Percentiles rank a stretch among this genome's conserved stretches.
These are phyloP conservation scores for Philantomba maxwellii DNA, from an alignment of 2,113 vertebrate genomes.

Conservation along the genomic window DNA sequence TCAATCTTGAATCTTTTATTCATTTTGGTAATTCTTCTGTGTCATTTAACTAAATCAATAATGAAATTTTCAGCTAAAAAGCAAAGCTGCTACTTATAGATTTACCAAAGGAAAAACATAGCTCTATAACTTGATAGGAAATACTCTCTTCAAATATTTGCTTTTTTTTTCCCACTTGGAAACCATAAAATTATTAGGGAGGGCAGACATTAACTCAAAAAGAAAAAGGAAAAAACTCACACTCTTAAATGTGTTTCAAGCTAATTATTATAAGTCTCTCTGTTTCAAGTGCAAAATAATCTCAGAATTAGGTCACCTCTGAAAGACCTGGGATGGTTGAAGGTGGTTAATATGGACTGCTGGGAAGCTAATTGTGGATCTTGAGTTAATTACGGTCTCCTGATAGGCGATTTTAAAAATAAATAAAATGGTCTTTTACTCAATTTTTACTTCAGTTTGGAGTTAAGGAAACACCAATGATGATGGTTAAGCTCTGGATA, in stretches of 20 bases:
- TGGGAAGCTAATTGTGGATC: constrained; percentile 81
- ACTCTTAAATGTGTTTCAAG: constrained; percentile 46
- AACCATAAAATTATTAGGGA: constrained; percentile 31
- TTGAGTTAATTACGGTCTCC: constrained; percentile 82
- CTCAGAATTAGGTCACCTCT: constrained; percentile 75
- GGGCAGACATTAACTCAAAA: constrained; percentile 28
- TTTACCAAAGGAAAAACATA: background rate
- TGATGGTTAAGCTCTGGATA: constrained; percentile 71
- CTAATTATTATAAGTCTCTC: constrained; percentile 46
- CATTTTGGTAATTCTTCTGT: constrained; percentile 42
- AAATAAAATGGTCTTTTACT: constrained; percentile 74
- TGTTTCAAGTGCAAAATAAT: constrained; percentile 65
- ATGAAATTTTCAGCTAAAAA: constrained; percentile 38
- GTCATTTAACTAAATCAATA: constrained; percentile 38
- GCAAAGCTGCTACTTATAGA: constrained; percentile 35
- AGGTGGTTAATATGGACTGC: constrained; percentile 75
- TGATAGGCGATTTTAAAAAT: constrained; percentile 72
- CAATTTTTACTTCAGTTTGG: constrained; percentile 54
- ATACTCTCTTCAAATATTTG: constrained; percentile 30
- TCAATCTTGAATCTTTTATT: constrained; percentile 14
- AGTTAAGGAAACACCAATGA: constrained; percentile 72
- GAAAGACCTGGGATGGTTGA: constrained; percentile 72
- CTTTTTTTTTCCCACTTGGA: background rate
- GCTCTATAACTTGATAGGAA: constrained; percentile 25
- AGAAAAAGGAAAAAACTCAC: constrained; percentile 11